Base-by-base conservation (phyloP, 2,113 vertebrate genomes). In the Grantiella picta region DNA sequence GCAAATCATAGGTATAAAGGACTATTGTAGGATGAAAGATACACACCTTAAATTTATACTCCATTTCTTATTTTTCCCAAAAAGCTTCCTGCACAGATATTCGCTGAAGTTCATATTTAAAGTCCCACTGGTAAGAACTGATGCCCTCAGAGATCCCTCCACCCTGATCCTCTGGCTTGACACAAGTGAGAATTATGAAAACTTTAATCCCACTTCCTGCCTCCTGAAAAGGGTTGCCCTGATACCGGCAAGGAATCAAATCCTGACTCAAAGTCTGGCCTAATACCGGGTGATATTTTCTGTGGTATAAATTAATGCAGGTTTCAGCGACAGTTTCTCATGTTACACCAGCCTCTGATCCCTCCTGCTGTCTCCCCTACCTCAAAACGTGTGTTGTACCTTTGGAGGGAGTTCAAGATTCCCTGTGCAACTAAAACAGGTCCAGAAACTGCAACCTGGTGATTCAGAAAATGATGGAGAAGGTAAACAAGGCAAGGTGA, bases 401-500 rank as follows among this genome's bases (percentile, higher is more conserved):
- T 92, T 72, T 90, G 79, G 77, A 80, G 28, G 78, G 33, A 71
- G 49, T 50, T 83, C 64, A 86, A 54, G 57, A 63, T 44, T 40
- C 35, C 56, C 81, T 68, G 6, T 36, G 29, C 59, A 90, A 28
- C 49, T 36, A 36, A 72, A 76, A 45, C 70, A 72, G 63, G 36
- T 49, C 25, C 77, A 93, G 68, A 52, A 92, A 84, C 17, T 19
- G 27, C 69, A 69, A 14, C 23, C 56, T 21, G 28, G 53, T 76
- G 92, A 76, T 69, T 81, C 73, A 86, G 76, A 86, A 84, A 93
- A 63, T 95, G 89, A 95, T 94, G 88, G 81, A 95, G 78, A 95
- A 64, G 45, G 28, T 82, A 78, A 83, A 56, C 56, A 90, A 87
- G 56, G 57, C 77, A 86, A 92, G 73, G 66, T 42, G 81, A 94